Conservation (phyloP, 2,797 vertebrate species). For the Otolemur crassicaudatus region DNA sequence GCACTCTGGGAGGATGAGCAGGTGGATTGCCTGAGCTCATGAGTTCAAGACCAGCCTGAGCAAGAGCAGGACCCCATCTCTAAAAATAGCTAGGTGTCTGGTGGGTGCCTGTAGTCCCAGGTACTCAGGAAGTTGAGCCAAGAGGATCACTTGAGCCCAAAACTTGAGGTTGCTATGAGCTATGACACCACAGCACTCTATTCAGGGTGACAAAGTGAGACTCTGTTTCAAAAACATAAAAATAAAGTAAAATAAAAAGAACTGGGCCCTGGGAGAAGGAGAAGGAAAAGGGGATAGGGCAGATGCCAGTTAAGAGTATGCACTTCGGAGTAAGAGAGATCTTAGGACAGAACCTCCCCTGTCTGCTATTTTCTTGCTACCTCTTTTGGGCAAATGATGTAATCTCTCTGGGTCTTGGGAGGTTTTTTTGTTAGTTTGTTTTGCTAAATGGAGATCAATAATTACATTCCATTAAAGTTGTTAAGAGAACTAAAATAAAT, state of each 20-base stretch:
- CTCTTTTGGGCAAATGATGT: not conserved
- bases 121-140: too few species aligned
- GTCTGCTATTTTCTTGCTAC: not conserved
- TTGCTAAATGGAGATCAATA: slow-evolving; percentile 39
- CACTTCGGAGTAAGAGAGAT: not conserved
- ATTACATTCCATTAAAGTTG: slow-evolving; percentile 31
- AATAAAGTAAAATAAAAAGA: not conserved
- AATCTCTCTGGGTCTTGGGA: not conserved
- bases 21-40: too few species aligned
- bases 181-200: too few species aligned
- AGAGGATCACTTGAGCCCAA: too few species aligned
- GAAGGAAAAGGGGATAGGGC: not conserved
- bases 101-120: too few species aligned
- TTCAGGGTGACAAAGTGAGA: too few species aligned
- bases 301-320: not conserved
- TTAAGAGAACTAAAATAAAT: slow-evolving; percentile 39
- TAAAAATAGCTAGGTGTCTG: too few species aligned
- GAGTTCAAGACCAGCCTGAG: too few species aligned
- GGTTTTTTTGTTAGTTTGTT: not conserved
- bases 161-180: too few species aligned
- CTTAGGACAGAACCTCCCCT: not conserved
- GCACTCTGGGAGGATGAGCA: too few species aligned
- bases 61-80: too few species aligned
- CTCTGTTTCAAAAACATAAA: not conserved
- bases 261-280: not conserved